Evolutionary conservation across 2,113 vertebrate species (phyloP), one percentile per base, ranked within the genome.

Genomic region (Myotis lucifugus): DNA sequence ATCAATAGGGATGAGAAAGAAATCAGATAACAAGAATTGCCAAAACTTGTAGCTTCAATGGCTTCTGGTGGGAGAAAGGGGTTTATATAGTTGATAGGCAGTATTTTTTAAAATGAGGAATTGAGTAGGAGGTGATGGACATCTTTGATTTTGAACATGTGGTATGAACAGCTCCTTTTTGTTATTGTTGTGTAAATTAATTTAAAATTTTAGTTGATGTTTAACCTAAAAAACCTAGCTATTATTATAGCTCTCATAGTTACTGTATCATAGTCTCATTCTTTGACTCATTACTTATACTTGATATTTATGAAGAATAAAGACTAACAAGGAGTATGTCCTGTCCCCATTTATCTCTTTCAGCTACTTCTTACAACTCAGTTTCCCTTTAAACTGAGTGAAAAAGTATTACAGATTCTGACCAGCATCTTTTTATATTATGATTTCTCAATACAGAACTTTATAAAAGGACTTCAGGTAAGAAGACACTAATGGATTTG

Each of bases 381-480:
- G 0, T 99, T 99, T 97, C 99, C 99, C 0, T 99, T 99, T 96
- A 99, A 99, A 96, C 98, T 99, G 94, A 99, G 97, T 93, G 99
- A 97, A 27, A 99, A 99, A 97, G 99, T 99, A 59, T 97, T 99
- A 66, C 99, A 99, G 95, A 99, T 99, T 97, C 98, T 99, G 85
- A 98, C 99, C 93, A 99, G 99, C 95, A 98, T 99, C 97, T 99
- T 99, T 98, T 98, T 99, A 70, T 99, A 99, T 97, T 99, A 99
- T 76, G 99, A 99, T 93, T 99, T 99, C 98, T 99, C 99, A 91
- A 99, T 99, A 88, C 98, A 98, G 85, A 99, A 99, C 97, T 99
- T 99, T 97, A 98, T 99, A 97, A 99, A 99, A 98, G 99, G 99
- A 95, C 97, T 99, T 90, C 99, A 99, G 99, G 99, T 99, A 98